A percentile compares a stretch with the other conserved stretches of the same genome.
Conservation (phyloP, 1,140 invertebrate species). For the Geopemphigus sp. region DNA sequence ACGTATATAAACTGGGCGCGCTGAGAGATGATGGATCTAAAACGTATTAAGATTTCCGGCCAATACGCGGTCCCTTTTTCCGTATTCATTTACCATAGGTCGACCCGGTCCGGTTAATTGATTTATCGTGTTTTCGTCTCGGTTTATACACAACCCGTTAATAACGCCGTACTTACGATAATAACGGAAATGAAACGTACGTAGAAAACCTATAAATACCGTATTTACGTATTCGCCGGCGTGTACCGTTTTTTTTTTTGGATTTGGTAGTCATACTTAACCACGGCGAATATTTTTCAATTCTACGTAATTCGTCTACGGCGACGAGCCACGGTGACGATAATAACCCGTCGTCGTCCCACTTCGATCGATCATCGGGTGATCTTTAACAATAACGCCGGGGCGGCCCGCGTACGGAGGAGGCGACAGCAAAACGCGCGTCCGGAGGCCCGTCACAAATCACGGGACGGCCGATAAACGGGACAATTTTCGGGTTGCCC, state of each 20-base stretch:
- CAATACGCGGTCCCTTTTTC: background rate
- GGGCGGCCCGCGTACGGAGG: too few species aligned
- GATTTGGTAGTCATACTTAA: background rate
- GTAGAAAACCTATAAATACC: too few species aligned
- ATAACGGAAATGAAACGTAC: too few species aligned
- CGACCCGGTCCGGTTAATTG: conserved; percentile 17
- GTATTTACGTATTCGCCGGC: too few species aligned
- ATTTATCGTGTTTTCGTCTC: conserved; percentile 29
- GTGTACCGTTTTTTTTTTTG: background rate
- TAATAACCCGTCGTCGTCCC: background rate
- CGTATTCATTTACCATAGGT: background rate
- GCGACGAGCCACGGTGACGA: background rate
- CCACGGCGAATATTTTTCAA: background rate
- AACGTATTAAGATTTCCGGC: conserved; percentile 45
- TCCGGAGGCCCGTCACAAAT: conserved; percentile 21
- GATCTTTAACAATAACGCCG: too few species aligned
- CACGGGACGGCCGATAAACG: conserved; percentile 33
- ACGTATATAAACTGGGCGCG: background rate
- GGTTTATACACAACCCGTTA: background rate
- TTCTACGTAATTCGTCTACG: background rate
- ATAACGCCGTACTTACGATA: background rate
- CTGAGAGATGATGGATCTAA: conserved; percentile 38
- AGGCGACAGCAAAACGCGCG: background rate
- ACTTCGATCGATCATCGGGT: background rate
- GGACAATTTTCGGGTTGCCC: conserved; percentile 26